phyloP scores from a whole-genome alignment of 2,113 vertebrate species.

The Labrus mixtus region DNA sequence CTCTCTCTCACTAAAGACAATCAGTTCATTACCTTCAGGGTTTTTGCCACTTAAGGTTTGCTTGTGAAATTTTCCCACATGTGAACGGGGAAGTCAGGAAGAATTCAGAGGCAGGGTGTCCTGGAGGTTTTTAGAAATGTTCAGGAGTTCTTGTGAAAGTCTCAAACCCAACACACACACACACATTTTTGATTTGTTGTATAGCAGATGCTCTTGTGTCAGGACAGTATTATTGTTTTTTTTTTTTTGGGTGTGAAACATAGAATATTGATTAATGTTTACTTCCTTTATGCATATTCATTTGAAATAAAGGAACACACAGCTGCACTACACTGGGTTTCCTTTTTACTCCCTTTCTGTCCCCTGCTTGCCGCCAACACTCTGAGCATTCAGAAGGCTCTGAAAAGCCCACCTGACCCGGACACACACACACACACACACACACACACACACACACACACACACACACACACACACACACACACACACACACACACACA shows the following conservation, averaged over 20 bases:
- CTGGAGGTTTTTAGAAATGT: too few relatives aligned
- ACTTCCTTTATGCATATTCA: not conserved
- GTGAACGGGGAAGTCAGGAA: too few relatives aligned
- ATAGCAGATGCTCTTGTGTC: constrained; percentile 5
- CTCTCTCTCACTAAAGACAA: too few relatives aligned
- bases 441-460: not conserved
- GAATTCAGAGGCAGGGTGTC: too few relatives aligned
- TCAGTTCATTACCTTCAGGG: too few relatives aligned
- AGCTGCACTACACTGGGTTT: not conserved
- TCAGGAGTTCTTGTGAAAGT: too few relatives aligned
- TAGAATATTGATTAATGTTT: not conserved
- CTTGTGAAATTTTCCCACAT: too few relatives aligned
- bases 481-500: too few relatives aligned
- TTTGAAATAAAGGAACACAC: not conserved
- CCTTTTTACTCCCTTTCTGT: not conserved
- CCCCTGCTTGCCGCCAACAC: not conserved
- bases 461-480: constrained; percentile 4
- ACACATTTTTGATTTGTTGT: not conserved
- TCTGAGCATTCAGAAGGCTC: constrained; percentile 35
- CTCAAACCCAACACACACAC: too few relatives aligned
- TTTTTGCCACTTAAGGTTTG: too few relatives aligned
- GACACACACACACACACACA: not conserved
- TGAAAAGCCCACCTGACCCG: constrained; percentile 55
- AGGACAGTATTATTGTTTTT: not conserved
- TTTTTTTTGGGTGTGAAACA: too few relatives aligned